Evolutionary conservation across 2,113 vertebrate genomes (phyloP).

Genomic region (Psettodes erumei): DNA sequence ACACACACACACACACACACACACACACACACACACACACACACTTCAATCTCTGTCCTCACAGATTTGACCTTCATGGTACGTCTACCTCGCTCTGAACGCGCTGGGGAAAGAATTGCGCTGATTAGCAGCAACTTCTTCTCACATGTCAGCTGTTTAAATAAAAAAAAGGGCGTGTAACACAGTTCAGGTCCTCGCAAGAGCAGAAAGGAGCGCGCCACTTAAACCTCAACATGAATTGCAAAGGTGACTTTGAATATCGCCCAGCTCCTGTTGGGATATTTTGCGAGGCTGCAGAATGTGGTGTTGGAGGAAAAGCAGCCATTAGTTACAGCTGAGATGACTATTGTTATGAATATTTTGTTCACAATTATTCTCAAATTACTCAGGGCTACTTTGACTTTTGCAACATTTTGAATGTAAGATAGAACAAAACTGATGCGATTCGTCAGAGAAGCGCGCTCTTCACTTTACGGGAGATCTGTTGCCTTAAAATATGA

Average conservation of each 20-base stretch:
- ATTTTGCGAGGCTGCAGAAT: conserved; percentile 9
- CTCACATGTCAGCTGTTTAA: conserved; percentile 18
- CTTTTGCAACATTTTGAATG: neutral
- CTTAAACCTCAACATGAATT: conserved; percentile 5
- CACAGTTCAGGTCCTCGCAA: conserved; percentile 11
- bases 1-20: conserved; percentile 2
- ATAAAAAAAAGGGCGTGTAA: neutral
- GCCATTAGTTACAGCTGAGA: neutral
- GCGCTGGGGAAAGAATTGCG: conserved; percentile 24
- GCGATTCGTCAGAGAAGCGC: too few relatives aligned
- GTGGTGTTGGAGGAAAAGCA: neutral
- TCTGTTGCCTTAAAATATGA: neutral
- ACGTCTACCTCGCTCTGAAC: conserved; percentile 30
- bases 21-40: conserved; percentile 13
- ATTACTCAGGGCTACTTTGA: too few relatives aligned
- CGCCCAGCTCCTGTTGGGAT: neutral
- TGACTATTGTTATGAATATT: neutral
- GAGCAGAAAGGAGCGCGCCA: neutral
- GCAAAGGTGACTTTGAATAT: conserved; percentile 12
- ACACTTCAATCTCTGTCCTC: conserved; percentile 21
- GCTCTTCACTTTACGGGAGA: too few relatives aligned
- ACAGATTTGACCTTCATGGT: conserved; percentile 60
- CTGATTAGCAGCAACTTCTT: conserved; percentile 53
- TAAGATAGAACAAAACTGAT: neutral
- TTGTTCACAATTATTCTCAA: neutral